phyloP scores from a whole-genome alignment of 1,140 invertebrate species.

The Apis dorsata region DNA sequence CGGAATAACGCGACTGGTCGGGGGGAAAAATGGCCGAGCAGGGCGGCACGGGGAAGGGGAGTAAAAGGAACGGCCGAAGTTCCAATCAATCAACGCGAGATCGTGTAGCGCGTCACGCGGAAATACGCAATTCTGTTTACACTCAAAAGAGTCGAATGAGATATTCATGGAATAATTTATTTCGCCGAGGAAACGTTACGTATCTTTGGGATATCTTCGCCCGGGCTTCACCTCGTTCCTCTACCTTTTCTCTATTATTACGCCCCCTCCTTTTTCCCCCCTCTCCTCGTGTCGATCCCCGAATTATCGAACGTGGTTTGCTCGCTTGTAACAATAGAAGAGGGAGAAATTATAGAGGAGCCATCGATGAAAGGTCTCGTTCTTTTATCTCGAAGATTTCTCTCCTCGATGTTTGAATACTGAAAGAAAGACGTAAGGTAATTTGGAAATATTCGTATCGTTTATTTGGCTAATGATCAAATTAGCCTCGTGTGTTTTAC shows the following conservation, averaged over 20 bases:
- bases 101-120: slow-evolving; percentile 34
- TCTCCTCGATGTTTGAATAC: no score
- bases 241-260: not conserved
- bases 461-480: no score
- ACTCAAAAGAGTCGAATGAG: slow-evolving; percentile 58
- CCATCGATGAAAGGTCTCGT: no score
- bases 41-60: not conserved
- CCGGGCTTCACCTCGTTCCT: not conserved
- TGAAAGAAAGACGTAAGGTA: no score
- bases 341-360: no score
- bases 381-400: not conserved
- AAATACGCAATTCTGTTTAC: slow-evolving; percentile 46
- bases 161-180: slow-evolving; percentile 66
- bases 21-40: not conserved
- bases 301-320: no score
- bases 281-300: no score
- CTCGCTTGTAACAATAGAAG: no score
- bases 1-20: slow-evolving; percentile 26
- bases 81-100: slow-evolving; percentile 53
- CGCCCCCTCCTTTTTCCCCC: no score
- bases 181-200: slow-evolving; percentile 11
- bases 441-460: no score
- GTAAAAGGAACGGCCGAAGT: slow-evolving; percentile 27
- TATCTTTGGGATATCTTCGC: not conserved
- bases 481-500: no score